Conservation (phyloP, 2,113 vertebrate genomes). For the Ramphastos sulfuratus region DNA sequence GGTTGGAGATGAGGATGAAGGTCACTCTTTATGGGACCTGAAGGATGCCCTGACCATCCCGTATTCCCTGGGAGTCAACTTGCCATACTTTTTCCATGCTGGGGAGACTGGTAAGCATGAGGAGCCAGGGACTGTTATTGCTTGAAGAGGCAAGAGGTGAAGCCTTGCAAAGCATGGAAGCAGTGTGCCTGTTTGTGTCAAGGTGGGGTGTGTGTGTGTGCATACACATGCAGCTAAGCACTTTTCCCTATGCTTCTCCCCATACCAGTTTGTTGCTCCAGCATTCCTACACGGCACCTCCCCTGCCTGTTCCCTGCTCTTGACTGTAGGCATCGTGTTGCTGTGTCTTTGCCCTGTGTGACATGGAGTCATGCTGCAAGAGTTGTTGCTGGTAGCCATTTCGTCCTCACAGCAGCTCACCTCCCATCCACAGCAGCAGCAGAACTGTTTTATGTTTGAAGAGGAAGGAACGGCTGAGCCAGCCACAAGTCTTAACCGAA, state of each 20-base stretch:
- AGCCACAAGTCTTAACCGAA: not conserved
- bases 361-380: not conserved
- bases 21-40: conserved; percentile 83
- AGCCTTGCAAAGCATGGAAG: not conserved
- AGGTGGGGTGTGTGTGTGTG: not conserved
- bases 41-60: conserved; percentile 83
- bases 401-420: not conserved
- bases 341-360: not conserved
- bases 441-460: not conserved
- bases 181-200: not conserved
- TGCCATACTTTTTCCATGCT: conserved; percentile 92
- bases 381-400: not conserved
- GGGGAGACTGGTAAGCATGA: conserved; percentile 86
- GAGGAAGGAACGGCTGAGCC: not conserved
- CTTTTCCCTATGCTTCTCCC: not conserved
- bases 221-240: rapidly evolving
- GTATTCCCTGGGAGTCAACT: conserved; percentile 59
- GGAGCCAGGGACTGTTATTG: not conserved
- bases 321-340: not conserved
- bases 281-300: not conserved
- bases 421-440: not conserved
- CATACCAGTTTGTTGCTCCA: not conserved
- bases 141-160: not conserved
- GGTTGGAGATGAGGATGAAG: conserved; percentile 90
- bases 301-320: not conserved